Evolutionary conservation across 2,888 invertebrate species (phyloP).

Genomic region (Choreutis nemorana): DNA sequence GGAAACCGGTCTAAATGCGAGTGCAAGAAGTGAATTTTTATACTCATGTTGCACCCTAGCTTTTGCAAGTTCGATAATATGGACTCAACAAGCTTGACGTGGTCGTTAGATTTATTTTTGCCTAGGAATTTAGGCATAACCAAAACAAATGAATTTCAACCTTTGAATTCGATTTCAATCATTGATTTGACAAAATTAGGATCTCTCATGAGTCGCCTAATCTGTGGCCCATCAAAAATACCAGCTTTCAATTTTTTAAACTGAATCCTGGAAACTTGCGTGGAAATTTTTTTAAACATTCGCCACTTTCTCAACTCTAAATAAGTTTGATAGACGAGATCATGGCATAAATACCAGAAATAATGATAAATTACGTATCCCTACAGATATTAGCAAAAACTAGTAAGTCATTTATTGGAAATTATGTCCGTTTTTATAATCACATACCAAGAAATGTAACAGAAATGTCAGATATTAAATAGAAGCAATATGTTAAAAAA

Average conservation of each 20-base stretch:
- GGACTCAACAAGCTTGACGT: conserved; percentile 5
- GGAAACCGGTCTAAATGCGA: conserved; percentile 19
- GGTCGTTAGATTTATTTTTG: conserved; percentile 5
- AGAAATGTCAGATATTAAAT: no score
- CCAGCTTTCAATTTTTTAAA: conserved; percentile 8
- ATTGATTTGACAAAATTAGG: conserved; percentile 5
- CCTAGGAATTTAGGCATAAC: conserved; percentile 4
- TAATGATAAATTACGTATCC: no score
- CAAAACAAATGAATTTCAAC: conserved; percentile 4
- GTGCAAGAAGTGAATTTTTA: conserved; percentile 8
- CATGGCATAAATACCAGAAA: no score
- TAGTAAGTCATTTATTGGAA: no score
- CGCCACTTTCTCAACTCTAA: conserved; percentile 1
- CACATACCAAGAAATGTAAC: no score
- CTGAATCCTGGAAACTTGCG: conserved; percentile 4
- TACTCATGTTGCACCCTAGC: conserved; percentile 3
- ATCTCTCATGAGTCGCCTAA: no score
- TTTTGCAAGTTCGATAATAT: conserved; percentile 5
- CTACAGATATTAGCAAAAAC: no score
- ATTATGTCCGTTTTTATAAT: no score
- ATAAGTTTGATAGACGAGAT: no score
- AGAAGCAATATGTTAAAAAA: no score
- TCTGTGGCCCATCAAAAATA: conserved; percentile 4
- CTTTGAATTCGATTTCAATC: conserved; percentile 3
- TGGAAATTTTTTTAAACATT: conserved; percentile 1